phyloP scores from a whole-genome alignment of 2,797 vertebrate species.

The Percopsis omiscomaycus region DNA sequence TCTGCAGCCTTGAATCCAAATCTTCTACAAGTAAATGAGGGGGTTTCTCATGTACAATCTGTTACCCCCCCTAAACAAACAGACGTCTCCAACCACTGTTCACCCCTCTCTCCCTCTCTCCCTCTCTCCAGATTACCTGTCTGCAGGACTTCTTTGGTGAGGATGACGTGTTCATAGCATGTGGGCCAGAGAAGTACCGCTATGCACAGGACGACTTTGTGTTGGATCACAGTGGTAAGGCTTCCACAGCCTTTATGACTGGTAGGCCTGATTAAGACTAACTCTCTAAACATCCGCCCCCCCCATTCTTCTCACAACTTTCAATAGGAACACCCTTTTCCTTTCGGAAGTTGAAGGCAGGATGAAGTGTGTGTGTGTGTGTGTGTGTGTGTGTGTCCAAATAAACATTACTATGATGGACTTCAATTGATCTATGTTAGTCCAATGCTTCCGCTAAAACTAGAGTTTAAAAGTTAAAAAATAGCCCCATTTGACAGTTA shows the following conservation, averaged over 20 bases:
- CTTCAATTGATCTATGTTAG: neutral
- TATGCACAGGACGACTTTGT: slow-evolving; percentile 98
- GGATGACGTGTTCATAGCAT: slow-evolving; percentile 95
- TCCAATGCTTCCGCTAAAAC: neutral
- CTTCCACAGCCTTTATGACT: slow-evolving; percentile 73
- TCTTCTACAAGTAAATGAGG: too few relatives aligned
- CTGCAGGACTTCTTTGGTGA: slow-evolving; percentile 97
- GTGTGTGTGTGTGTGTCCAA: neutral
- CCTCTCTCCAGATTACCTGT: slow-evolving; percentile 56
- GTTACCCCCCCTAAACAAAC: too few relatives aligned
- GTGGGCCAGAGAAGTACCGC: slow-evolving; percentile 93
- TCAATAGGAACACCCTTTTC: slow-evolving; percentile 21
- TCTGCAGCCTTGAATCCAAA: too few relatives aligned
- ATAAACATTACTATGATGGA: too few relatives aligned
- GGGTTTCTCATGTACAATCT: too few relatives aligned
- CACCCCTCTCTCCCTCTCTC: neutral
- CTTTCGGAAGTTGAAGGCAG: slow-evolving; percentile 32
- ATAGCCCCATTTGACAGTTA: neutral
- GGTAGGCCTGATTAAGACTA: slow-evolving; percentile 73
- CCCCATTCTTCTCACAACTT: slow-evolving; percentile 7
- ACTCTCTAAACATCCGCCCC: slow-evolving; percentile 42
- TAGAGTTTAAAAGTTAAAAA: neutral
- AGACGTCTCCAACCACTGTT: too few relatives aligned
- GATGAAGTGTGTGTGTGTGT: slow-evolving; percentile 1
- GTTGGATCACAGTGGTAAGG: slow-evolving; percentile 95